Percentiles rank a stretch among this genome's conserved stretches.
phyloP scores from a whole-genome alignment of 2,113 vertebrate species.

The Numenius arquata region DNA sequence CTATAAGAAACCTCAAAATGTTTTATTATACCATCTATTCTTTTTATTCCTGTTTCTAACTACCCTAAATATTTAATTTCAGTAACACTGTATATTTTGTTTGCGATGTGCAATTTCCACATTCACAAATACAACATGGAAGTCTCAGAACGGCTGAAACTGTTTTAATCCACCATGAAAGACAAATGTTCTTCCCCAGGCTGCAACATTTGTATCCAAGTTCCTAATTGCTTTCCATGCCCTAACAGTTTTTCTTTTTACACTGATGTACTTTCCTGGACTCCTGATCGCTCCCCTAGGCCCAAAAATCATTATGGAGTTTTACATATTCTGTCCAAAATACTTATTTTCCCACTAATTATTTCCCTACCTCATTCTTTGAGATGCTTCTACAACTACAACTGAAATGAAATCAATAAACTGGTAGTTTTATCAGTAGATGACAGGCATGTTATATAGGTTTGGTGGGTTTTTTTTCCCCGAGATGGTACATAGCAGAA shows the following conservation, averaged over 20 bases:
- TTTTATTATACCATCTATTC: not conserved
- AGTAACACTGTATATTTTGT: not conserved
- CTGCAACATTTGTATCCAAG: slow-evolving; percentile 39
- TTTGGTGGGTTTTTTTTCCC: not conserved
- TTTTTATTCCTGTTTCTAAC: not conserved
- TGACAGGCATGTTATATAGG: not conserved
- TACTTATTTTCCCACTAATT: slow-evolving; percentile 35
- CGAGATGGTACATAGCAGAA: not conserved
- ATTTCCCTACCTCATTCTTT: slow-evolving; percentile 3
- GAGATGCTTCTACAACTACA: not conserved
- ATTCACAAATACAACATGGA: not conserved
- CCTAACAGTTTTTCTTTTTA: slow-evolving; percentile 51
- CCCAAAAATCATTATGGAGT: slow-evolving; percentile 13
- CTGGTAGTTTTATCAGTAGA: not conserved
- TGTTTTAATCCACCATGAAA: slow-evolving; percentile 5
- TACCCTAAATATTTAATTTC: not conserved
- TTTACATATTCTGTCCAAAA: slow-evolving; percentile 37
- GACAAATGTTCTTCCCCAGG: slow-evolving; percentile 52
- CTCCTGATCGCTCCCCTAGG: slow-evolving; percentile 22
- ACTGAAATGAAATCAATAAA: not conserved
- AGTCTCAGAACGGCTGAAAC: not conserved
- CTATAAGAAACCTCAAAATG: not conserved
- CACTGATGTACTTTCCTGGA: slow-evolving; percentile 34
- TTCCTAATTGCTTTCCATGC: slow-evolving; percentile 59
- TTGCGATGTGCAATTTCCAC: not conserved